phyloP scores from a whole-genome alignment of 2,113 vertebrate species.

The Hippocampus barbouri region DNA sequence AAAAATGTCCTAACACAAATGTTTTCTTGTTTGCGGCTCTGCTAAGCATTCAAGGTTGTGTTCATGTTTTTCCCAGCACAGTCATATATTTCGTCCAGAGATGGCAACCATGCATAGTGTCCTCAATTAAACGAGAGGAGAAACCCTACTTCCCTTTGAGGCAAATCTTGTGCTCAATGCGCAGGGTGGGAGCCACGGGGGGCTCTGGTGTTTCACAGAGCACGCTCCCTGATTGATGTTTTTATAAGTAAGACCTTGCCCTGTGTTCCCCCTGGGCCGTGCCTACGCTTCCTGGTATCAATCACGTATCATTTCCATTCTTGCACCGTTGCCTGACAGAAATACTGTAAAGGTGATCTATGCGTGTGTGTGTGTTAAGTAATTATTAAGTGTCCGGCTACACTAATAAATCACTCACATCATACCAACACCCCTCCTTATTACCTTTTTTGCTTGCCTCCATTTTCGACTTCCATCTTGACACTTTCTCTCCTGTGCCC shows the following conservation, averaged over 20 bases:
- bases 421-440: conserved; percentile 28
- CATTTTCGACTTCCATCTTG: conserved; percentile 23
- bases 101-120: conserved; percentile 18
- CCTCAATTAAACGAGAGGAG: conserved; percentile 52
- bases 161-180: conserved; percentile 36
- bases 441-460: conserved; percentile 24
- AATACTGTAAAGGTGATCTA: conserved; percentile 78
- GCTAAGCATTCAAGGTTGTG: conserved; percentile 5
- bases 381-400: conserved; percentile 76
- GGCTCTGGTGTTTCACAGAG: conserved; percentile 52
- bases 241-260: conserved; percentile 79
- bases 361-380: conserved; percentile 67
- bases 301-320: conserved; percentile 77
- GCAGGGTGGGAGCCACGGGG: conserved; percentile 26
- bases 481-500: conserved; percentile 25
- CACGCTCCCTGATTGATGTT: conserved; percentile 73
- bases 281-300: conserved; percentile 73
- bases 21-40: conserved; percentile 4
- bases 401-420: conserved; percentile 72
- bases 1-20: not conserved
- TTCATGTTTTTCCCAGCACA: conserved; percentile 15
- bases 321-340: conserved; percentile 66
- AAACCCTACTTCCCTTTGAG: conserved; percentile 40
- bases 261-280: conserved; percentile 54
- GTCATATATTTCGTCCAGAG: conserved; percentile 19